Evolutionary conservation across 2,113 vertebrate species (phyloP), one percentile per base, ranked within the genome.

Genomic region (Heterocephalus glaber): DNA sequence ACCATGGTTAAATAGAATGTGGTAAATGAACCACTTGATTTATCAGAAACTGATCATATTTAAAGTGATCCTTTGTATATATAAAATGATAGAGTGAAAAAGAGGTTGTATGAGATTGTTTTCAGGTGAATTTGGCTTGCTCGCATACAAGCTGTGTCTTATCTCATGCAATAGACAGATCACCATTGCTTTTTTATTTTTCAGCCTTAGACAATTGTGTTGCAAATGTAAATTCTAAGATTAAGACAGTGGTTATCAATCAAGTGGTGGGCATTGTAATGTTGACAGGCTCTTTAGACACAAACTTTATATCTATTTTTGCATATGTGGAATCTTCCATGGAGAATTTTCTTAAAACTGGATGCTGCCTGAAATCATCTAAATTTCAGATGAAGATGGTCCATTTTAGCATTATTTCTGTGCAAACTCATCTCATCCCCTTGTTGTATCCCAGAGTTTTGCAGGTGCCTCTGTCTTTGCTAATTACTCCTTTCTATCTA

Each of bases 361-460:
- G 1, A 7, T 63, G 30, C 11, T n/a, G 13, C 8, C 16, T 82
- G 16, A 82, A 72, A 52, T 2, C 9, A 30, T 24, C 9, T 84
- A 54, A 9, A 12, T 90, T 95, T 92, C 41, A 86, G 26, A 41
- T 44, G 30, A 61, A 81, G 33, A 56, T 20, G 17, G 38, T 70
- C 44, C 13, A 65, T 85, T 81, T 89, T 86, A 74, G 24, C 47
- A 35, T 88, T 92, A 35, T 61, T 96, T 90, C 49, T 38, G 20
- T 49, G 49, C 5, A 74, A 49, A 74, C 4, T 60, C 65, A 16
- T 14, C 9, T 52, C 19, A 11, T 70, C 2, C 13, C 20, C 52
- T 13, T 49, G 0, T 49, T 81, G 16, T 81, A 4, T 77, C 65
- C 49, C 22, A 68, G 47, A 6, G 5, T 72, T 82, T 10, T 65